phyloP scores from a whole-genome alignment of 2,113 vertebrate genomes.

The Prunella himalayana region DNA sequence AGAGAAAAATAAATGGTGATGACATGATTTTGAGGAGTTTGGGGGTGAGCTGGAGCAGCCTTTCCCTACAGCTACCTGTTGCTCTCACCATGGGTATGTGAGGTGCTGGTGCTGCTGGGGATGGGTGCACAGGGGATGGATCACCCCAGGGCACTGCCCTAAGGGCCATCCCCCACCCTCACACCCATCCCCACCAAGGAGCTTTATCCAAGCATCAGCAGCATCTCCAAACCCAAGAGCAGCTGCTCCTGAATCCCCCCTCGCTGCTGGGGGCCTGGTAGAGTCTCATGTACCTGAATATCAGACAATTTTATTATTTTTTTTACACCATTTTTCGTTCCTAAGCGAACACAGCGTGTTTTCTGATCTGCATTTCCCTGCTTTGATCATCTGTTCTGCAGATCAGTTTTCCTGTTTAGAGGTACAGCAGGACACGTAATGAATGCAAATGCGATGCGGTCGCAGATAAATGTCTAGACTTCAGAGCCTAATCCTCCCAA shows the following conservation, averaged over 20 bases:
- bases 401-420: constrained; percentile 66
- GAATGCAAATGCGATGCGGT: constrained; percentile 53
- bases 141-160: neutral
- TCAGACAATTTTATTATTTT: constrained; percentile 37
- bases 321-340: neutral
- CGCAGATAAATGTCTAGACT: constrained; percentile 57
- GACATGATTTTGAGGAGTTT: fast-evolving
- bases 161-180: neutral
- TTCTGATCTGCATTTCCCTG: constrained; percentile 63
- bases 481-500: constrained; percentile 56
- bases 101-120: neutral
- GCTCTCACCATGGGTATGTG: fast-evolving
- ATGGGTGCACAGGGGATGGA: neutral
- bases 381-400: constrained; percentile 69
- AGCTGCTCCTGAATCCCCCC: neutral
- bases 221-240: neutral
- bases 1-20: neutral
- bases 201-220: neutral
- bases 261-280: neutral
- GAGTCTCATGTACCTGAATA: neutral
- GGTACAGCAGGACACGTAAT: constrained; percentile 55
- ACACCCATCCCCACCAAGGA: neutral
- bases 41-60: neutral
- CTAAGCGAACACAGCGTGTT: constrained; percentile 60
- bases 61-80: fast-evolving